These are phyloP conservation scores for Adelosebastes latens DNA, from an alignment of 2,797 vertebrate species.

Conservation along the genomic window DNA sequence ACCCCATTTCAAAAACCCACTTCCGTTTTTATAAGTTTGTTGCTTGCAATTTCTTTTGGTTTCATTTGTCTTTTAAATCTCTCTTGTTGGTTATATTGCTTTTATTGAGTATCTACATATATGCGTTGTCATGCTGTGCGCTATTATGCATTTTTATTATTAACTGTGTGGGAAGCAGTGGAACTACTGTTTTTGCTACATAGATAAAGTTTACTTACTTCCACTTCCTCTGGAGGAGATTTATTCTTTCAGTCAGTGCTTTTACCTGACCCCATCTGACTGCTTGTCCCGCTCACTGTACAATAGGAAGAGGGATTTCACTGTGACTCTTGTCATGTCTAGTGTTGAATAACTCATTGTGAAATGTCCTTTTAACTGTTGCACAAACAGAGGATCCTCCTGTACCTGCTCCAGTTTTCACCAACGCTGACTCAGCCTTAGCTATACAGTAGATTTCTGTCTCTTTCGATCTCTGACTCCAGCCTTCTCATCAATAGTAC, in stretches of 20 bases:
- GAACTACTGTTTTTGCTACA: too few species aligned
- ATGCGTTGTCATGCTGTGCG: too few species aligned
- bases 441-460: not conserved
- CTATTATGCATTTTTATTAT: too few species aligned
- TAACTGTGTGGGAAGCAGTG: too few species aligned
- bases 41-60: too few species aligned
- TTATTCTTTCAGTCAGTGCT: not conserved
- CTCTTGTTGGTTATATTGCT: too few species aligned
- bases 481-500: not conserved
- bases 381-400: not conserved
- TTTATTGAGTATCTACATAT: too few species aligned
- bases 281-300: not conserved
- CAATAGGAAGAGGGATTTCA: not conserved
- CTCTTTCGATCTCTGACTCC: not conserved
- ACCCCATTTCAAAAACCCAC: too few species aligned
- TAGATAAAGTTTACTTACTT: not conserved
- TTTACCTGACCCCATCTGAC: not conserved
- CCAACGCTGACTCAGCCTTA: not conserved
- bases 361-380: not conserved
- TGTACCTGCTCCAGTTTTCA: not conserved
- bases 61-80: too few species aligned
- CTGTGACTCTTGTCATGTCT: not conserved
- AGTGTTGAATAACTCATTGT: not conserved
- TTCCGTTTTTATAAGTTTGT: too few species aligned
- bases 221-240: not conserved